Percentiles rank a stretch among this genome's conserved stretches.
Conservation (phyloP, 2,888 invertebrate genomes). For the Mactromeris polynyma region DNA sequence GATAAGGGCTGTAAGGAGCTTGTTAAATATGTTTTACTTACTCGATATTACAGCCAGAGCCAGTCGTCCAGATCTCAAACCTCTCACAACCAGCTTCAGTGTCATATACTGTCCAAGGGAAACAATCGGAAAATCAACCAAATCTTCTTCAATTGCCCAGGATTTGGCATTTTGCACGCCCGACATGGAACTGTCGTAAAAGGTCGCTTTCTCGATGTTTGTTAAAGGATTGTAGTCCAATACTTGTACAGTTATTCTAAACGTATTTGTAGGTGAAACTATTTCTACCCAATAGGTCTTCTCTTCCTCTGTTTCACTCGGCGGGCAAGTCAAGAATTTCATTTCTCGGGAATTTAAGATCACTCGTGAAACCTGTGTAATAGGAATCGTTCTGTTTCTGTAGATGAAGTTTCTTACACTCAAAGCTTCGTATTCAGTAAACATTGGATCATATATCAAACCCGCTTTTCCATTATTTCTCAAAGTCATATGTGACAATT, state of each 20-base stretch:
- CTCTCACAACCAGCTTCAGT: slow-evolving; percentile 83
- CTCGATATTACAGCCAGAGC: slow-evolving; percentile 84
- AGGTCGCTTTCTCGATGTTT: slow-evolving; percentile 82
- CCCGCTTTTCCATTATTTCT: slow-evolving; percentile 95
- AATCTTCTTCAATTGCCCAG: slow-evolving; percentile 90
- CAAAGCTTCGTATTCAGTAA: slow-evolving; percentile 89
- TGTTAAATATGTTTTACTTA: slow-evolving; percentile 71
- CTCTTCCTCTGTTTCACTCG: slow-evolving; percentile 67
- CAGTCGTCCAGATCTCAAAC: slow-evolving; percentile 83
- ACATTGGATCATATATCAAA: slow-evolving; percentile 96
- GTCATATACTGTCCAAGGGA: slow-evolving; percentile 89
- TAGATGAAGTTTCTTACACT: slow-evolving; percentile 83
- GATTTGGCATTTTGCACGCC: slow-evolving; percentile 61
- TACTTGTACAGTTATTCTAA: slow-evolving; percentile 81
- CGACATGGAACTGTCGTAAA: slow-evolving; percentile 74
- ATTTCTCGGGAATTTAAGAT: slow-evolving; percentile 70
- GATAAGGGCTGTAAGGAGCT: too few species aligned
- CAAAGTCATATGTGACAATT: slow-evolving; percentile 90
- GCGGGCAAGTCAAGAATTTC: slow-evolving; percentile 76
- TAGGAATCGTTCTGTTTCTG: slow-evolving; percentile 66
- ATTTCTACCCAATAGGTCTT: slow-evolving; percentile 75
- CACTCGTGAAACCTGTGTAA: slow-evolving; percentile 57
- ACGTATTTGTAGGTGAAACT: slow-evolving; percentile 36
- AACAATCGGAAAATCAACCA: slow-evolving; percentile 96
- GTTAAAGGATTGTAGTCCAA: slow-evolving; percentile 86